Evolutionary conservation across 2,797 vertebrate species (phyloP).

Genomic region (Pseudochromis fuscus): DNA sequence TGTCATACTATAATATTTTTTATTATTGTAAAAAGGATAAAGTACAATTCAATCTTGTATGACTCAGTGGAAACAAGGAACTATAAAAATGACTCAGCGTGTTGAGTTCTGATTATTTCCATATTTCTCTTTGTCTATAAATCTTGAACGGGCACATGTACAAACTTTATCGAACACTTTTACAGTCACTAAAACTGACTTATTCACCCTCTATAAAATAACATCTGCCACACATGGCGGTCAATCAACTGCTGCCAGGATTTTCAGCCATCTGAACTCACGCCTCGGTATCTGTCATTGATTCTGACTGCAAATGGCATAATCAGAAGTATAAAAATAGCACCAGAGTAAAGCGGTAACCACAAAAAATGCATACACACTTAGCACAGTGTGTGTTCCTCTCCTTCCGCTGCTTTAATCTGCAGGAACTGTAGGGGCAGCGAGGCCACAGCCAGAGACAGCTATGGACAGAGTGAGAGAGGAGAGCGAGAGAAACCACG

Average conservation of each 20-base stretch:
- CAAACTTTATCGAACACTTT: slow-evolving; percentile 34
- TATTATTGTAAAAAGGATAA: slow-evolving; percentile 1
- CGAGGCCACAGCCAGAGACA: slow-evolving; percentile 49
- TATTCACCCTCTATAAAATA: slow-evolving; percentile 28
- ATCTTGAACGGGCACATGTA: slow-evolving; percentile 27
- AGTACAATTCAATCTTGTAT: slow-evolving; percentile 6
- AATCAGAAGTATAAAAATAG: slow-evolving; percentile 71
- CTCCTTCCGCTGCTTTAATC: slow-evolving; percentile 52
- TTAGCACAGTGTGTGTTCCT: slow-evolving; percentile 67
- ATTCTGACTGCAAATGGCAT: slow-evolving; percentile 65
- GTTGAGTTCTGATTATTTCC: slow-evolving; percentile 24
- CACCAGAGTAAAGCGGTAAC: slow-evolving; percentile 56
- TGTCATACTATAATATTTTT: slow-evolving; percentile 31
- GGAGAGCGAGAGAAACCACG: slow-evolving; percentile 67
- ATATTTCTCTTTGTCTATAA: slow-evolving; percentile 38
- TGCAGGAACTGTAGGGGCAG: slow-evolving; percentile 44
- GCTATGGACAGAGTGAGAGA: slow-evolving; percentile 14
- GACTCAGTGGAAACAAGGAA: slow-evolving; percentile 17
- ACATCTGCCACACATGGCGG: slow-evolving; percentile 39
- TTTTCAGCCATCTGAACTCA: slow-evolving; percentile 40
- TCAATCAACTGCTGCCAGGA: slow-evolving; percentile 42
- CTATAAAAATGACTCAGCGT: slow-evolving; percentile 14
- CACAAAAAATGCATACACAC: slow-evolving; percentile 64
- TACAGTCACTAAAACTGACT: slow-evolving; percentile 35
- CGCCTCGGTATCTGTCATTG: slow-evolving; percentile 56